A percentile compares a stretch with the other conserved stretches of the same genome.
Evolutionary conservation across 2,113 vertebrate species (phyloP).

Genomic region (Cyprinodon tularosa): DNA sequence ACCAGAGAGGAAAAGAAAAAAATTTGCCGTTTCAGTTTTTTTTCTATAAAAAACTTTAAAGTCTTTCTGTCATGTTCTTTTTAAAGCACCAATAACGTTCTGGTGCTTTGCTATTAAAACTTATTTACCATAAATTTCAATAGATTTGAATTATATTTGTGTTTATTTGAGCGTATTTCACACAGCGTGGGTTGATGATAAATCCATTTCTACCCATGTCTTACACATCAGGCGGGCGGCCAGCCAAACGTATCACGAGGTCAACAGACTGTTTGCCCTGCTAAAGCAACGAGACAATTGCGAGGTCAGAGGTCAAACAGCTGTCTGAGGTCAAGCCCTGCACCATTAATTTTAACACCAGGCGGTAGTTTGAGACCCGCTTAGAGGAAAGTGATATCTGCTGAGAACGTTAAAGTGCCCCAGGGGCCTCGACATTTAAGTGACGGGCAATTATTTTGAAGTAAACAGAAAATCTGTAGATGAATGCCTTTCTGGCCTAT

Average conservation of each 20-base stretch:
- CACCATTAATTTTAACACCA: constrained; percentile 58
- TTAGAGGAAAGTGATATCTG: constrained; percentile 53
- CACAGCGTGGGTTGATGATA: not conserved
- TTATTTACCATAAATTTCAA: not conserved
- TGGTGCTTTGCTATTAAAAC: not conserved
- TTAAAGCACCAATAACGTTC: not conserved
- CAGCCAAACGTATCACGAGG: constrained; percentile 28
- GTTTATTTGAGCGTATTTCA: not conserved
- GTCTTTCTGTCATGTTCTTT: not conserved
- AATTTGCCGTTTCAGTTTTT: constrained; percentile 28
- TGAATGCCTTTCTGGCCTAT: constrained; percentile 9
- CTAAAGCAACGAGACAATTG: constrained; percentile 61
- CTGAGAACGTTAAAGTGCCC: constrained; percentile 49
- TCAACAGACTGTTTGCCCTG: constrained; percentile 50
- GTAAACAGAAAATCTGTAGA: constrained; percentile 47
- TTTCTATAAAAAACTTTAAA: constrained; percentile 50
- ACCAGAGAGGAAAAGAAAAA: too few relatives aligned
- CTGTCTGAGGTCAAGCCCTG: constrained; percentile 55
- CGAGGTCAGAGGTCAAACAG: constrained; percentile 55
- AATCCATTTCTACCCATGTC: not conserved
- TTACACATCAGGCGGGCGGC: not conserved
- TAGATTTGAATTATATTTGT: not conserved
- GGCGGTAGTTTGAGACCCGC: constrained; percentile 49
- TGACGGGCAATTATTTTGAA: constrained; percentile 55
- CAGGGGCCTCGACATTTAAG: constrained; percentile 29